Base-by-base conservation (phyloP, 2,888 invertebrate genomes). In the Sipunculus nudus region DNA sequence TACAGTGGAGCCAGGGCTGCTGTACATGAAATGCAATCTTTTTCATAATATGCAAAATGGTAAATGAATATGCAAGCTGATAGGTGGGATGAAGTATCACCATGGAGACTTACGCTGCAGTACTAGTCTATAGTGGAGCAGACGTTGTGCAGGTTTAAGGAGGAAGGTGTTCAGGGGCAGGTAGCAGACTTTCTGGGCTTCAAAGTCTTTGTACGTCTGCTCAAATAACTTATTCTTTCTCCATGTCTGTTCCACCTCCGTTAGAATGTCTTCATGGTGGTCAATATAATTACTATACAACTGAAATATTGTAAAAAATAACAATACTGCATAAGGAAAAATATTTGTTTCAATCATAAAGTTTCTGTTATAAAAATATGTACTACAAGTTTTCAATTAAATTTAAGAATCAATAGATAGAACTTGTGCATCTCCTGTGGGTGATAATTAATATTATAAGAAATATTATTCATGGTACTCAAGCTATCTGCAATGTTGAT, bases 121-220 rank as follows among this genome's bases (percentile, higher is more conserved):
- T 78, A 93, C 85, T 76, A 88, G 86, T 79, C 90, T 89, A 84
- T 95, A 94, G 81, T 95, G 94, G 59, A 94, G 86, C 70, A 95
- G 86, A 54, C 96, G 87, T 84, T 91, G 90, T n/a, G 93, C 87
- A 13, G 93, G 92, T 79, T 92, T 92, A 60, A 92, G 85, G 31
- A 94, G 87, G 77, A 94, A 89, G 63, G 91, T 90, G 48, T 91
- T 89, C 54, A 95, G 87, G 2, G 92, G 95, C 70, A 96, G 86
- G 78, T 94, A 94, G 82, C 93, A 94, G 50, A 92, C 88, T 73
- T 81, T 92, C 80, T 91, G 90, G 56, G 89, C 87, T 82, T 94
- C 93, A 83, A 94, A 92, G 70, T 90, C 90, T 54, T 89, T 87
- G 83, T 89, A 92, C 68, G 88, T 86, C 81, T 88, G 88, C 78